Evolutionary conservation across 2,888 invertebrate genomes (phyloP).

Genomic region (Thymelicus sylvestris): DNA sequence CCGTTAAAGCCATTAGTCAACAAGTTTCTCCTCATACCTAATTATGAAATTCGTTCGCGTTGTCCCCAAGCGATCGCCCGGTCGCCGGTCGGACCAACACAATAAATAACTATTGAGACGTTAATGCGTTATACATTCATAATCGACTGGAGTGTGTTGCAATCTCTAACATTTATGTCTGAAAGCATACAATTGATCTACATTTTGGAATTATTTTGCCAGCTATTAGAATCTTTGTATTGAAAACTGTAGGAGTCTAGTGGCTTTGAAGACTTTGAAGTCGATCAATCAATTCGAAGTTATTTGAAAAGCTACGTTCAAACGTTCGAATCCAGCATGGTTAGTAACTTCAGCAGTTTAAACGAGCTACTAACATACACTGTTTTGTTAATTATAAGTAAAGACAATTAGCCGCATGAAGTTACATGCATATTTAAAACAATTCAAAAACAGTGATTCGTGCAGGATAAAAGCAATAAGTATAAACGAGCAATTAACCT

Average conservation of each 20-base stretch:
- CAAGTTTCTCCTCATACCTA: slow-evolving; percentile 20
- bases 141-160: slow-evolving; percentile 8
- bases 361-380: no score
- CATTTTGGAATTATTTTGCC: neutral
- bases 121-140: slow-evolving; percentile 29
- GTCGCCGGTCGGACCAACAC: neutral
- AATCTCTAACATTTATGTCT: slow-evolving; percentile 7
- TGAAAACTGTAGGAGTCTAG: neutral
- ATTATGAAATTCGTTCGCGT: slow-evolving; percentile 32
- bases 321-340: no score
- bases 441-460: neutral
- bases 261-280: no score
- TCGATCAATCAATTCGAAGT: no score
- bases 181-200: slow-evolving; percentile 7
- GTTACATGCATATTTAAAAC: no score
- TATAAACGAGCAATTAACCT: slow-evolving; percentile 38
- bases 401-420: no score
- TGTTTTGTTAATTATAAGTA: no score
- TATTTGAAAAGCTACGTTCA: no score
- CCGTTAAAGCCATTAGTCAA: slow-evolving; percentile 15
- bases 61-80: slow-evolving; percentile 3
- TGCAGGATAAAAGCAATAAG: neutral
- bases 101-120: slow-evolving; percentile 25
- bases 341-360: no score
- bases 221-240: neutral